phyloP scores from a whole-genome alignment of 2,797 vertebrate genomes.

The Poeciliopsis paucimaculata region DNA sequence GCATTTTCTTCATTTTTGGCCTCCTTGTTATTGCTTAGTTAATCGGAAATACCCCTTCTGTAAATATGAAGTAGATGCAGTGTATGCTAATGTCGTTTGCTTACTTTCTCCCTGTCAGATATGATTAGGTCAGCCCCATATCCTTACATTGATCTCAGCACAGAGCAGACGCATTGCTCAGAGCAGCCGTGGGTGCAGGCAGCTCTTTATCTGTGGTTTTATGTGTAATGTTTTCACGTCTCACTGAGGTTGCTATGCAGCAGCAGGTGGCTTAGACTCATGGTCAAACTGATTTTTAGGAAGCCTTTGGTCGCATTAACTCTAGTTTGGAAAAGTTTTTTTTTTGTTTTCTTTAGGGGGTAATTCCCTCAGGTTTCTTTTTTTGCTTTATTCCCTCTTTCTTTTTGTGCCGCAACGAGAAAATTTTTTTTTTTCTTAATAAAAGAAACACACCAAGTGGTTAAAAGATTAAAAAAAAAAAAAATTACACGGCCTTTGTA shows the following conservation, averaged over 20 bases:
- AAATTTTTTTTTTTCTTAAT: background rate
- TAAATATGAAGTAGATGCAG: slow-evolving; percentile 66
- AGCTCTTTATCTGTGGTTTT: slow-evolving; percentile 44
- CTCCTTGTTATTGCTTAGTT: slow-evolving; percentile 57
- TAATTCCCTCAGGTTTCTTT: background rate
- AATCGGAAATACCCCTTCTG: slow-evolving; percentile 69
- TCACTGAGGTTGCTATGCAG: slow-evolving; percentile 49
- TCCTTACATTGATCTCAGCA: slow-evolving; percentile 65
- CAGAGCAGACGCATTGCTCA: slow-evolving; percentile 39
- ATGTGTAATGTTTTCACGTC: slow-evolving; percentile 46
- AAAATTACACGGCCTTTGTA: slow-evolving; percentile 36
- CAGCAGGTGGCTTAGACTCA: slow-evolving; percentile 48
- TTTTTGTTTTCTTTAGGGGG: background rate
- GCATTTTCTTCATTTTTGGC: slow-evolving; percentile 23
- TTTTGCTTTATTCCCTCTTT: background rate
- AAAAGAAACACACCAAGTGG: slow-evolving; percentile 13
- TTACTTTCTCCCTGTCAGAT: slow-evolving; percentile 71
- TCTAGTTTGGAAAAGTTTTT: background rate
- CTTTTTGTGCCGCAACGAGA: slow-evolving; percentile 8
- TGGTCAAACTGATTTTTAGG: slow-evolving; percentile 31
- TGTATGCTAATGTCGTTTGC: slow-evolving; percentile 64
- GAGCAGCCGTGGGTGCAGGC: slow-evolving; percentile 28
- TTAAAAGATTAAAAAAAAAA: slow-evolving; percentile 20
- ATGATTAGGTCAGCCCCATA: slow-evolving; percentile 67
- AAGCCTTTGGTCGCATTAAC: slow-evolving; percentile 14